Evolutionary conservation across 1,140 invertebrate genomes (phyloP).

Genomic region (Conus ventricosus): DNA sequence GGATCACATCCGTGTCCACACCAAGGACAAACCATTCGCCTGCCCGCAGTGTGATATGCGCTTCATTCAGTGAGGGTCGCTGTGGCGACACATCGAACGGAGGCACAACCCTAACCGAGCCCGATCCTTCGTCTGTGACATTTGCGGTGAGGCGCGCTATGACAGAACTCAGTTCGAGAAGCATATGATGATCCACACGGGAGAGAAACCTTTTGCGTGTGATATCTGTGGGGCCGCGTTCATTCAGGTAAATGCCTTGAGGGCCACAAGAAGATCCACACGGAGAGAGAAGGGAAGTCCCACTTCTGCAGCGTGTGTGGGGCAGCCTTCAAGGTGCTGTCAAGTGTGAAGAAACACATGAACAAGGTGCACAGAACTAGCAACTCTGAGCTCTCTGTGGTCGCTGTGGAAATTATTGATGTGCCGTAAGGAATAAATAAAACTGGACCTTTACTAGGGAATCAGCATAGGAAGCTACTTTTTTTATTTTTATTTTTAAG

Average conservation of each 20-base stretch:
- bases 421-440: not conserved
- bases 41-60: not conserved
- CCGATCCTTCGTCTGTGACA: slow-evolving; percentile 83
- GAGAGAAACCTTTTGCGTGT: slow-evolving; percentile 72
- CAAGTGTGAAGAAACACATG: slow-evolving; percentile 3
- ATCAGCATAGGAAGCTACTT: too few species aligned
- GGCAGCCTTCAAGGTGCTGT: slow-evolving; percentile 78
- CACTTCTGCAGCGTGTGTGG: slow-evolving; percentile 70
- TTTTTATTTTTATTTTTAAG: too few species aligned
- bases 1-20: slow-evolving; percentile 12
- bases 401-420: not conserved
- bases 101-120: not conserved
- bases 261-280: slow-evolving; percentile 87
- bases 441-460: too few species aligned
- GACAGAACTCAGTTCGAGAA: slow-evolving; percentile 87
- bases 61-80: not conserved
- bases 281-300: slow-evolving; percentile 75
- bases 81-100: not conserved
- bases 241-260: slow-evolving; percentile 90
- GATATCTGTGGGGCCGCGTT: slow-evolving; percentile 83
- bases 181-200: slow-evolving; percentile 84
- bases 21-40: slow-evolving; percentile 13
- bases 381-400: not conserved
- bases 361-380: not conserved
- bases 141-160: slow-evolving; percentile 89